Evolutionary conservation across 2,797 vertebrate genomes (phyloP), one percentile per base, ranked within the genome.

Genomic region (Trachurus trachurus): DNA sequence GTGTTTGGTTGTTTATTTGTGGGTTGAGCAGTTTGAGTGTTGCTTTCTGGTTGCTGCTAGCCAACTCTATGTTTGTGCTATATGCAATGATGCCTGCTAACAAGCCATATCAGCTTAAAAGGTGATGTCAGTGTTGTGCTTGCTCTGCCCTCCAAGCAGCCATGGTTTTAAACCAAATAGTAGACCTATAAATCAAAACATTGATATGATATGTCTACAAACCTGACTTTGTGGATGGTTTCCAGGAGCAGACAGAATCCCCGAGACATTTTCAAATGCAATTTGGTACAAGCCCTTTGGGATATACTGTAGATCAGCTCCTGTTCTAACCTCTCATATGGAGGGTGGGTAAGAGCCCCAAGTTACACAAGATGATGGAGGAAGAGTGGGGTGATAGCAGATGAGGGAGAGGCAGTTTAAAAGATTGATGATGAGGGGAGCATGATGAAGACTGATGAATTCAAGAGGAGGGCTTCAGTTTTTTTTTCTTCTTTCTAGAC

Each of bases 321-420:
- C 72, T 76, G 80, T 83, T 85, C 68, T 71, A 79, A 86, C 77
- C 78, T 79, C 64, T 86, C 65, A 64, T 71, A 71, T 66, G 81
- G 78, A 80, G 53, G 71, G 54, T 61, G 66, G 70, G 73, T 70
- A 71, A 83, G 82, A 82, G 80, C 77, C 71, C 4, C 40, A 78
- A 84, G 87, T 86, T 87, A 72, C 74, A 79, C 77, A 58, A 68
- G 75, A 88, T 88, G 89, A 92, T 81, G 71, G 82, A 87, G 71
- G 85, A 85, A 83, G 82, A 82, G 79, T 9, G 16, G 57, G 85
- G 68, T 49, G 85, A 91, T 84, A 73, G 81, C 72, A 78, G 83
- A 90, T 89, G 87, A 91, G 72, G 66, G 72, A 84, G 75, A 80
- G 68, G 87, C 78, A 42, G 80, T 92, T 92, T 83, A 77, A 88